A percentile compares a stretch with the other conserved stretches of the same genome.
phyloP scores from a whole-genome alignment of 2,797 vertebrate genomes.

The Tokudaia tokunoshimensis region DNA sequence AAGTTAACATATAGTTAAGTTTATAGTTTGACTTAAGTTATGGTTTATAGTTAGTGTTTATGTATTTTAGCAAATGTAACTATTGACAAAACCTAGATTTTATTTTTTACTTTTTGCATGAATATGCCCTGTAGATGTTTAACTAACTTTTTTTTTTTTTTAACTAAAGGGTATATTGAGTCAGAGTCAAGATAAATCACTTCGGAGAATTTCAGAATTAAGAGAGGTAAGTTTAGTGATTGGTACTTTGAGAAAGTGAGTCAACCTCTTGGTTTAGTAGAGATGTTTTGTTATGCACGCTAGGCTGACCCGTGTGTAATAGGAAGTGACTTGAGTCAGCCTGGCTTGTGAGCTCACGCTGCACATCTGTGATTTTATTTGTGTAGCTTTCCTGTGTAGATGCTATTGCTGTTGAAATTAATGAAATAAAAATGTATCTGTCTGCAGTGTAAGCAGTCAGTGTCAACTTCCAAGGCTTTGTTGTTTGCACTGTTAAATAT shows the following conservation, averaged over 20 bases:
- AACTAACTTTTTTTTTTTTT: slow-evolving; percentile 32
- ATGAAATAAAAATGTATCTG: slow-evolving; percentile 8
- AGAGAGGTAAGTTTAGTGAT: slow-evolving; percentile 92
- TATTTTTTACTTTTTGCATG: slow-evolving; percentile 56
- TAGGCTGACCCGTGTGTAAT: not conserved
- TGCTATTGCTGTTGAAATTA: slow-evolving; percentile 7
- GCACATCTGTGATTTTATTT: not conserved
- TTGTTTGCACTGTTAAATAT: not conserved
- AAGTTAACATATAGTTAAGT: not conserved
- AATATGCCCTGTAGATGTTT: slow-evolving; percentile 55
- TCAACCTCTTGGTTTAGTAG: slow-evolving; percentile 26
- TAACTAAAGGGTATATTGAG: slow-evolving; percentile 93
- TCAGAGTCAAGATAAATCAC: slow-evolving; percentile 98
- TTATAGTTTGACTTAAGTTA: not conserved
- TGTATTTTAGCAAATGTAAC: not conserved
- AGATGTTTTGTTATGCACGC: not conserved
- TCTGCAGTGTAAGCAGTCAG: not conserved
- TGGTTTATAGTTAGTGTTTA: not conserved
- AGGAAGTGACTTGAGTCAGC: not conserved
- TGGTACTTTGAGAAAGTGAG: slow-evolving; percentile 27
- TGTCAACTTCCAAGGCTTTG: not conserved
- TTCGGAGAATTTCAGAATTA: slow-evolving; percentile 97
- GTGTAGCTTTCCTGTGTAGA: slow-evolving; percentile 25
- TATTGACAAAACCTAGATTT: not conserved
- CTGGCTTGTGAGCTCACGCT: not conserved